Evolutionary conservation across 2,888 invertebrate species (phyloP).

Genomic region (Lamellibrachia satsuma): DNA sequence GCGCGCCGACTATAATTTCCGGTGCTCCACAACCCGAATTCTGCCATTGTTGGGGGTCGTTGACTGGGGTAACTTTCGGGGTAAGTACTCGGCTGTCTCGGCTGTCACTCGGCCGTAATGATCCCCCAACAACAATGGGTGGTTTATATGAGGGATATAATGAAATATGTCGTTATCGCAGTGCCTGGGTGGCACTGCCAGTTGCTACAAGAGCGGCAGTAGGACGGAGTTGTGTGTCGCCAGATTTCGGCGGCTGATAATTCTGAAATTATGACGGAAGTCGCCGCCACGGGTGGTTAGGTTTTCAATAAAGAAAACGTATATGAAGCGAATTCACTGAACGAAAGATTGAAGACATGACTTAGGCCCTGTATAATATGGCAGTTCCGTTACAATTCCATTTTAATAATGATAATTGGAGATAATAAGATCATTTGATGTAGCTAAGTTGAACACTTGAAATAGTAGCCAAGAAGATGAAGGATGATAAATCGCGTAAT

Average conservation of each 20-base stretch:
- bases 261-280: not conserved
- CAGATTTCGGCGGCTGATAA: not conserved
- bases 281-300: not conserved
- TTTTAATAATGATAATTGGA: too few relatives aligned
- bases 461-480: too few relatives aligned
- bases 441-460: too few relatives aligned
- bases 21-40: not conserved
- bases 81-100: not conserved
- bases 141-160: not conserved
- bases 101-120: not conserved
- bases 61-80: slow-evolving; percentile 12
- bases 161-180: not conserved
- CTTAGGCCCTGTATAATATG: too few relatives aligned
- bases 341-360: not conserved
- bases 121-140: not conserved
- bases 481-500: too few relatives aligned
- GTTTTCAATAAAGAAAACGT: not conserved
- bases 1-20: not conserved
- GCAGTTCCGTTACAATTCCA: too few relatives aligned
- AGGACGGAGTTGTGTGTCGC: not conserved
- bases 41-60: not conserved
- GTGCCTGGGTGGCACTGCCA: not conserved
- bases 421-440: too few relatives aligned
- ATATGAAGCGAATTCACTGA: not conserved
- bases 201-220: not conserved